These are phyloP conservation scores for Metellina segmentata DNA, from an alignment of 2,888 invertebrate genomes.

Conservation along the genomic window DNA sequence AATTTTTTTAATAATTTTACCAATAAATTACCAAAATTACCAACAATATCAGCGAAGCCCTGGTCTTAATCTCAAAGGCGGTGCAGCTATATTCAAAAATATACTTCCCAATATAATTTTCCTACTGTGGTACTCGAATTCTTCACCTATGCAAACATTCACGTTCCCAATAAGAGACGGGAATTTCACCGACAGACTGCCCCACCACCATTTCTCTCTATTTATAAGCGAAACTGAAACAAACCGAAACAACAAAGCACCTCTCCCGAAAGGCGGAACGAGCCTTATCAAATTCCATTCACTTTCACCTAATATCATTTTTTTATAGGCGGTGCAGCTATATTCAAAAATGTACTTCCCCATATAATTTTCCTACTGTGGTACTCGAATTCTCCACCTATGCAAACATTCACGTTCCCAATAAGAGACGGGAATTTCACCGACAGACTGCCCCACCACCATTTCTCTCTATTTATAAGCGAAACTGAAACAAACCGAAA, in stretches of 20 bases:
- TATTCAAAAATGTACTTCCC: neutral
- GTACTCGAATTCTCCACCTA: neutral
- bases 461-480: neutral
- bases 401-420: neutral
- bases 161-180: neutral
- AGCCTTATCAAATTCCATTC: conserved; percentile 24
- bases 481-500: neutral
- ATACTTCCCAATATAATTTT: neutral
- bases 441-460: neutral
- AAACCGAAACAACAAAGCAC: neutral
- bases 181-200: neutral
- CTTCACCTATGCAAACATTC: neutral
- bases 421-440: neutral
- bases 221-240: neutral
- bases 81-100: too few species aligned
- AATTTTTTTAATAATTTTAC: too few species aligned
- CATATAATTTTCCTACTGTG: neutral
- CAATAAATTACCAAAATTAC: too few species aligned
- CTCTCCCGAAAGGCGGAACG: neutral
- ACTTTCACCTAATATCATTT: too few species aligned
- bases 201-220: neutral
- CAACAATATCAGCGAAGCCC: too few species aligned
- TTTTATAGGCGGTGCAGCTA: too few species aligned
- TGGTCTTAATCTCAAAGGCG: too few species aligned
- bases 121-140: too few species aligned